Evolutionary conservation across 2,888 invertebrate species (phyloP).

Genomic region (Copidosoma aretas): DNA sequence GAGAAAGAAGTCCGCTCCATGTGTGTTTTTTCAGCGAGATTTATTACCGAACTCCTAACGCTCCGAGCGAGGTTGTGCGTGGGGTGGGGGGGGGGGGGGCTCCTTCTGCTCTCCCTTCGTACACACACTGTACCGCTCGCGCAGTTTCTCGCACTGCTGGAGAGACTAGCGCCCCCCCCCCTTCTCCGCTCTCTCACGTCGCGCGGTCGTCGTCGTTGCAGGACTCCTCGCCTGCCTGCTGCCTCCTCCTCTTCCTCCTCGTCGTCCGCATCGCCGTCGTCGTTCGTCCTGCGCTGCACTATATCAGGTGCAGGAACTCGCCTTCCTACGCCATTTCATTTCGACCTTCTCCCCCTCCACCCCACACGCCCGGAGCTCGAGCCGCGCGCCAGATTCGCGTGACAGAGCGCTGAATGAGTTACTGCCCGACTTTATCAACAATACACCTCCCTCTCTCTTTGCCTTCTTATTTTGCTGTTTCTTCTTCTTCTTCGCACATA

Average conservation of each 20-base stretch:
- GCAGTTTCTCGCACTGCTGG: constrained; percentile 3
- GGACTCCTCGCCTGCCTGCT: constrained; percentile 6
- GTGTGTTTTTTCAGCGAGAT: constrained; percentile 60
- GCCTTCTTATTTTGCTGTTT: constrained; percentile 25
- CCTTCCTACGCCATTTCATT: constrained; percentile 45
- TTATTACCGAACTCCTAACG: constrained; percentile 58
- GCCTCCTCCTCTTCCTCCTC: constrained; percentile 35
- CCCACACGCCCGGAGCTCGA: constrained; percentile 20
- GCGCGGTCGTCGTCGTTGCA: background rate
- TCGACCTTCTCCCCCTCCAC: constrained; percentile 42
- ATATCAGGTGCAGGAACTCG: constrained; percentile 45
- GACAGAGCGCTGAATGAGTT: constrained; percentile 43
- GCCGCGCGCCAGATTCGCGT: constrained; percentile 40
- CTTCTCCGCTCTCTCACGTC: background rate
- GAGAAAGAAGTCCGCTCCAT: constrained; percentile 37
- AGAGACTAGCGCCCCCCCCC: constrained; percentile 1
- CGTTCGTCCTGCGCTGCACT: constrained; percentile 43
- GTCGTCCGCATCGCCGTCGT: constrained; percentile 48
- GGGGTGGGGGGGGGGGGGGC: constrained; percentile 11
- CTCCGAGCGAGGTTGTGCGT: constrained; percentile 14
- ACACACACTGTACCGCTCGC: constrained; percentile 37
- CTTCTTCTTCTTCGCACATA: constrained; percentile 10
- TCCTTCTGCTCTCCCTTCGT: constrained; percentile 19
- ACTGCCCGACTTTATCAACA: constrained; percentile 43
- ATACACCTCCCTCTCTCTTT: constrained; percentile 31